Base-by-base conservation (phyloP, 1,140 invertebrate genomes). In the Cyclargus thomasi region DNA sequence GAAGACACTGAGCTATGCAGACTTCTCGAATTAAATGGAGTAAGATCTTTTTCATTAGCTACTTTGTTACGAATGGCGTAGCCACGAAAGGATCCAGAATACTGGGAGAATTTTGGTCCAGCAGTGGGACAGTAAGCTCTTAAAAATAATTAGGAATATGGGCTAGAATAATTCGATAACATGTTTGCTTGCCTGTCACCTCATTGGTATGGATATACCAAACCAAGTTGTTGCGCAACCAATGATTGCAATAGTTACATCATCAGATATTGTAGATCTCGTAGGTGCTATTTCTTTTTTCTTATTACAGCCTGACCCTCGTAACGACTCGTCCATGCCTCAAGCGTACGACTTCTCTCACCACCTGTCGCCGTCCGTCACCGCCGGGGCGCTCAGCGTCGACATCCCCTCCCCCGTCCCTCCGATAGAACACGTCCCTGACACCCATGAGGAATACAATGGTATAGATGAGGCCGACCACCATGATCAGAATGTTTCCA, bases 1-100 rank as follows among this genome's bases (percentile, higher is more conserved):
- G 82, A 84, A 18, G 89, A 90, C 53, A 78, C 82, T 0, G 79
- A 83, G 64, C 84, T 93, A 59, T 92, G 95, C 14, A 93, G 96
- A 74, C 90, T 99, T 11, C 91, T 99, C 47, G 97, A 98, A 88
- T 79, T 92, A 14, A 92, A 95, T 73, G 96, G 96, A 75, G 94
- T 96, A 79, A 90, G 91, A 18, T 18, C 16, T n/a, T n/a, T n/a
- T n/a, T n/a, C n/a, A n/a, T n/a, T n/a, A n/a, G n/a, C n/a, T n/a
- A n/a, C n/a, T n/a, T n/a, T n/a, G n/a, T n/a, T n/a, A n/a, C n/a
- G n/a, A n/a, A n/a, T n/a, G n/a, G n/a, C n/a, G n/a, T n/a, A n/a
- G n/a, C n/a, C n/a, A n/a, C n/a, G n/a, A n/a, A n/a, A n/a, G n/a
- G n/a, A n/a, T n/a, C n/a, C n/a, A n/a, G n/a, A n/a, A n/a, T n/a